phyloP scores from a whole-genome alignment of 1,140 invertebrate genomes.

The Apolygus lucorum region DNA sequence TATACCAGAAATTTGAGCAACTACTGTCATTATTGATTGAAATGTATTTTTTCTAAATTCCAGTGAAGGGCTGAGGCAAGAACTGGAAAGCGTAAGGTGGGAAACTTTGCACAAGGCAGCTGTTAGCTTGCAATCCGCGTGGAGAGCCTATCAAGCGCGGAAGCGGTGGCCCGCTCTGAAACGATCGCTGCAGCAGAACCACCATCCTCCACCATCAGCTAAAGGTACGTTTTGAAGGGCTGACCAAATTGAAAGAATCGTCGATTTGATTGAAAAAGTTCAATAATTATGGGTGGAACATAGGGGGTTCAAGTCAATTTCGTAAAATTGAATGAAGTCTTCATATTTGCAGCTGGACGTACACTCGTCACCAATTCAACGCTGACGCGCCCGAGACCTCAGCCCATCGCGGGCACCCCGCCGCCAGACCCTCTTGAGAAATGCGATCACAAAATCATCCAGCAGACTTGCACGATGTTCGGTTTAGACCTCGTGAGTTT shows the following conservation, averaged over 20 bases:
- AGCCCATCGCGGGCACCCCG: constrained; percentile 79
- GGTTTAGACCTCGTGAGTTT: constrained; percentile 71
- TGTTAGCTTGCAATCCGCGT: constrained; percentile 62
- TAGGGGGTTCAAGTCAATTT: too few species aligned
- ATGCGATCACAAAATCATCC: constrained; percentile 76
- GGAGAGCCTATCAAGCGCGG: constrained; percentile 67
- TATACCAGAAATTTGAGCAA: too few species aligned
- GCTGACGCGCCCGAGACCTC: constrained; percentile 54
- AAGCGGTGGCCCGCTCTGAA: constrained; percentile 57
- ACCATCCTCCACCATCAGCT: neutral
- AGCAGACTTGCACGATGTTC: constrained; percentile 80
- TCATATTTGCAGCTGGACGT: neutral
- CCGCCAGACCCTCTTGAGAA: constrained; percentile 54
- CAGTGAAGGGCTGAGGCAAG: constrained; percentile 85
- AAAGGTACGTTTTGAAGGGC: neutral
- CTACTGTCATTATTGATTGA: too few species aligned
- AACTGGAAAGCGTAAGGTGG: constrained; percentile 68
- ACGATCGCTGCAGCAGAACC: constrained; percentile 36
- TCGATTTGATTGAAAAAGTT: too few species aligned
- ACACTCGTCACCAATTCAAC: constrained; percentile 33
- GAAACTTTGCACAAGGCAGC: constrained; percentile 70
- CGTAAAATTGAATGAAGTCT: neutral
- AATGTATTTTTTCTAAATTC: constrained; percentile 23
- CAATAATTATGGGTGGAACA: too few species aligned
- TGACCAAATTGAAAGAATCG: too few species aligned